These are phyloP conservation scores for Bursaphelenchus mucronatus DNA, from an alignment of 1,140 invertebrate species.

Conservation along the genomic window DNA sequence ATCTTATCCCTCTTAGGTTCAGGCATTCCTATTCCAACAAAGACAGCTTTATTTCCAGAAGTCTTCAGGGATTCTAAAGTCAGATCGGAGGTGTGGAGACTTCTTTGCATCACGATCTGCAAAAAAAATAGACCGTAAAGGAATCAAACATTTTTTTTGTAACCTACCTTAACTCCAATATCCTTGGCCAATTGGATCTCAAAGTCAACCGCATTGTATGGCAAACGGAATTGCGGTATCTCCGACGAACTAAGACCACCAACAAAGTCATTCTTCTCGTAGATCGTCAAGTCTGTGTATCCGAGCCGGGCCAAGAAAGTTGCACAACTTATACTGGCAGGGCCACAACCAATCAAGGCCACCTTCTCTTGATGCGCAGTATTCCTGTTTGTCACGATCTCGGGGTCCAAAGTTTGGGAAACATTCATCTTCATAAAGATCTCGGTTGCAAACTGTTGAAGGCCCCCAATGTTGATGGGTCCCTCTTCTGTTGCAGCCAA, in stretches of 20 bases:
- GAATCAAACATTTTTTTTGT: conserved; percentile 38
- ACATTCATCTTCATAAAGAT: conserved; percentile 89
- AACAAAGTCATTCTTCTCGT: conserved; percentile 78
- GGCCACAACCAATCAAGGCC: conserved; percentile 85
- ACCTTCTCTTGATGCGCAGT: conserved; percentile 73
- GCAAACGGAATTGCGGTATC: conserved; percentile 92
- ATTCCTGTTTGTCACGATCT: conserved; percentile 61
- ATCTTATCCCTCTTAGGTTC: conserved; percentile 77
- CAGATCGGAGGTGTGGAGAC: conserved; percentile 61
- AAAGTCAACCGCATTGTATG: conserved; percentile 84
- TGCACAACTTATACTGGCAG: conserved; percentile 91
- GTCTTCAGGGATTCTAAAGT: conserved; percentile 68
- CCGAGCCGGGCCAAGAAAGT: conserved; percentile 87
- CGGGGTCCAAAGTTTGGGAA: conserved; percentile 75
- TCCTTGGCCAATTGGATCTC: conserved; percentile 85
- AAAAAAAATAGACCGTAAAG: conserved; percentile 29
- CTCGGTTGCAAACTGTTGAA: conserved; percentile 96
- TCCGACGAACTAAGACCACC: conserved; percentile 89
- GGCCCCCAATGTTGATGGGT: conserved; percentile 92
- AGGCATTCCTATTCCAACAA: conserved; percentile 88
- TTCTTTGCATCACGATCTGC: conserved; percentile 61
- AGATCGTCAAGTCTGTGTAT: conserved; percentile 84
- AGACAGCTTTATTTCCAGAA: conserved; percentile 71
- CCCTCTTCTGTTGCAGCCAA: conserved; percentile 89
- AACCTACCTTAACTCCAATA: conserved; percentile 80